Evolutionary conservation across 2,113 vertebrate genomes (phyloP).

Genomic region (Elanoides forficatus): DNA sequence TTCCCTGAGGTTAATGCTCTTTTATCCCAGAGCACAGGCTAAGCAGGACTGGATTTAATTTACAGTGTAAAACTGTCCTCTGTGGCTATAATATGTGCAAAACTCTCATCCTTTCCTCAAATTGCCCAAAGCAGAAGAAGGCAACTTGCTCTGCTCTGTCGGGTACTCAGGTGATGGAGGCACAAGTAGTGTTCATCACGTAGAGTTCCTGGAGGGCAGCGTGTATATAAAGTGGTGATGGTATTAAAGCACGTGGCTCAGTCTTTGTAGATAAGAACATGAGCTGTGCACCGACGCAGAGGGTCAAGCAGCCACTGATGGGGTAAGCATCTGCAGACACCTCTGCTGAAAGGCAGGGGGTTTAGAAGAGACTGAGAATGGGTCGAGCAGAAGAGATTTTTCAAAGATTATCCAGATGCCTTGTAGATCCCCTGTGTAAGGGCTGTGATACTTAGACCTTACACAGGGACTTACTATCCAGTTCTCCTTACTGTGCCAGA

Average conservation of each 20-base stretch:
- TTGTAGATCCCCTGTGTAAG: no score
- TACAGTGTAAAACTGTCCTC: neutral
- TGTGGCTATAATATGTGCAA: neutral
- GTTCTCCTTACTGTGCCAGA: neutral
- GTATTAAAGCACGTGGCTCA: neutral
- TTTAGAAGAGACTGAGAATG: accelerated
- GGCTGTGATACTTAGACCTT: neutral
- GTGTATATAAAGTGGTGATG: accelerated
- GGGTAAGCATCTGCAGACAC: no score
- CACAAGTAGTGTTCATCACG: accelerated
- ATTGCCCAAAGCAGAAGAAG: neutral
- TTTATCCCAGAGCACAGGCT: neutral
- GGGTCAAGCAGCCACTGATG: neutral
- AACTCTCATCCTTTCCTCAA: neutral
- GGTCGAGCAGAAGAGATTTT: neutral
- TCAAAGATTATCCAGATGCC: neutral
- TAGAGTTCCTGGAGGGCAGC: neutral
- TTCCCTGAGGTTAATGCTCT: neutral
- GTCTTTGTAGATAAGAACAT: neutral
- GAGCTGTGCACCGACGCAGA: neutral
- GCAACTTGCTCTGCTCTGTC: neutral
- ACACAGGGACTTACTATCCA: no score
- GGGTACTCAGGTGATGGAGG: neutral
- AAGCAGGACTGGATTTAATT: neutral
- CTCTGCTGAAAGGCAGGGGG: neutral